Percentiles rank a stretch among this genome's conserved stretches.
Evolutionary conservation across 2,797 vertebrate species (phyloP).

Genomic region (Argyrosomus regius): DNA sequence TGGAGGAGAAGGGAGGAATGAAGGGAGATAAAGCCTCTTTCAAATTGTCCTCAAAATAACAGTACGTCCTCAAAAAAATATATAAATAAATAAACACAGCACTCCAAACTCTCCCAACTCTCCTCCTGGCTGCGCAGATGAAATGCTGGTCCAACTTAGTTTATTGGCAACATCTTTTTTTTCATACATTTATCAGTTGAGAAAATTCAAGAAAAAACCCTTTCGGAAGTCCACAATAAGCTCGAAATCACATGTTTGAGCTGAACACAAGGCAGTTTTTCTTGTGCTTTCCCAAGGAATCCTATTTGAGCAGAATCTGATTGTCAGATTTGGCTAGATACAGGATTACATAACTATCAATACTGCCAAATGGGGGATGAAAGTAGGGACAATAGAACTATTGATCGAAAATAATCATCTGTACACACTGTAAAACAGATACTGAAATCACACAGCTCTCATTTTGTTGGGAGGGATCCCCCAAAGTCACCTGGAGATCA

Average conservation of each 20-base stretch:
- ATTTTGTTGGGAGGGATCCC: neutral
- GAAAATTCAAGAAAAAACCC: conserved; percentile 5
- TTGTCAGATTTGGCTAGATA: conserved; percentile 15
- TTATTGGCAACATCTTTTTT: conserved; percentile 18
- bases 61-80: conserved; percentile 26
- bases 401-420: neutral
- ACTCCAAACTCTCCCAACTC: conserved; percentile 34
- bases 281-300: conserved; percentile 8
- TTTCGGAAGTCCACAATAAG: neutral
- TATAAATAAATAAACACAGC: neutral
- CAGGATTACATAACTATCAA: conserved; percentile 28
- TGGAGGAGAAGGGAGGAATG: conserved; percentile 49
- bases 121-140: conserved; percentile 22
- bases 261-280: neutral
- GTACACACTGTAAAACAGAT: neutral
- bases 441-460: neutral
- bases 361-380: conserved; percentile 5
- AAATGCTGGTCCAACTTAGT: conserved; percentile 44
- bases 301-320: conserved; percentile 9
- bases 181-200: conserved; percentile 9
- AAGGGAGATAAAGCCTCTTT: conserved; percentile 52
- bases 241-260: conserved; percentile 1
- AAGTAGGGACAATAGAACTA: neutral
- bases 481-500: neutral
- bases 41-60: conserved; percentile 65